Evolutionary conservation across 92 coral and sea anemone species (phyloP).

Genomic region (Epizoanthus illoricatus): DNA sequence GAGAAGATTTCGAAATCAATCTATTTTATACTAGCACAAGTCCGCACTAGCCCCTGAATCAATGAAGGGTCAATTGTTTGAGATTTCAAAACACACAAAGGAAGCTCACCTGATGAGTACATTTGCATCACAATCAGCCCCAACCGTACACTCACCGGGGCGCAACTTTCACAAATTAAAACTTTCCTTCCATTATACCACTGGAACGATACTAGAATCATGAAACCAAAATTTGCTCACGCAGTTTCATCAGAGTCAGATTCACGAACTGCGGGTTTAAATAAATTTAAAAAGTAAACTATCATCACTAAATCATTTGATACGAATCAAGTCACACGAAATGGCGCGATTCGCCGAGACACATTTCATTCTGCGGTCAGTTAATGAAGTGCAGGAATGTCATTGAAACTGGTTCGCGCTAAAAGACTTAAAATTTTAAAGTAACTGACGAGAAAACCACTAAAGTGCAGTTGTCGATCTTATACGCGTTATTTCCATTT

Average conservation of each 20-base stretch:
- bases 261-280: neutral
- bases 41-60: conserved; percentile 35
- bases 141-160: conserved; percentile 39
- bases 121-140: conserved; percentile 76
- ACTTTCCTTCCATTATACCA: neutral
- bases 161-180: conserved; percentile 19
- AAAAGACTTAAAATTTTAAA: neutral
- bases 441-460: neutral
- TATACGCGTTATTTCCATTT: neutral
- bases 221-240: neutral
- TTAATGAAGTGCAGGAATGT: neutral
- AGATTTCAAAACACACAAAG: conserved; percentile 57
- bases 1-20: neutral
- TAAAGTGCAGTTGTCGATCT: neutral
- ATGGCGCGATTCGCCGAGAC: conserved; percentile 39
- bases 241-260: neutral
- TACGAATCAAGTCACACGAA: conserved; percentile 23
- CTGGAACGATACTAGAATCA: neutral
- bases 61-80: conserved; percentile 63
- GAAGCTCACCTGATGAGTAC: conserved; percentile 61
- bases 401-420: conserved; percentile 32
- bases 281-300: neutral
- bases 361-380: conserved; percentile 28
- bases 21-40: conserved; percentile 25
- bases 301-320: conserved; percentile 16